Conservation (phyloP, 2,888 invertebrate species). For the Autographa gamma region DNA sequence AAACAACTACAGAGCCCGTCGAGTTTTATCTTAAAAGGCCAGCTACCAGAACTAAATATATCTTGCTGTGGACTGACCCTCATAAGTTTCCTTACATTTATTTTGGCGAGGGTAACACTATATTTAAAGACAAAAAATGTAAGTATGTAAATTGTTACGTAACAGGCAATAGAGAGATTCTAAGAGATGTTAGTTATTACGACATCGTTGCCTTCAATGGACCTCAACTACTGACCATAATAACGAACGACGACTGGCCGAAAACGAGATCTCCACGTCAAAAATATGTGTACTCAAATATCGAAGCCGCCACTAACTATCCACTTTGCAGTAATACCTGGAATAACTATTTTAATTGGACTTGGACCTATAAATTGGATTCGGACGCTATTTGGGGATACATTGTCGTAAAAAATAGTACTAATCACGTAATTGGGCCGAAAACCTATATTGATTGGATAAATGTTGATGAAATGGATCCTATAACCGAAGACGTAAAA, state of each 20-base stretch:
- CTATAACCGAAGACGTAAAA: conserved; percentile 57
- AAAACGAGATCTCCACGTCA: conserved; percentile 63
- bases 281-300: conserved; percentile 76
- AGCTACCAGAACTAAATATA: conserved; percentile 63
- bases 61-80: conserved; percentile 75
- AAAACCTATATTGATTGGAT: conserved; percentile 66
- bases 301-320: conserved; percentile 73
- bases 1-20: conserved; percentile 17
- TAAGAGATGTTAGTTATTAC: conserved; percentile 68
- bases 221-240: conserved; percentile 63
- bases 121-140: conserved; percentile 72
- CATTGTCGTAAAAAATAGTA: conserved; percentile 66
- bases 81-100: conserved; percentile 69
- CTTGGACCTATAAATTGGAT: conserved; percentile 79
- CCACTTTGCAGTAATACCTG: conserved; percentile 68
- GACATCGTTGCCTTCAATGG: conserved; percentile 76
- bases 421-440: conserved; percentile 70
- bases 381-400: conserved; percentile 78
- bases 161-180: conserved; percentile 66
- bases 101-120: conserved; percentile 68
- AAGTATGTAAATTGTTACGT: conserved; percentile 75
- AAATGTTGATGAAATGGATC: conserved; percentile 58
- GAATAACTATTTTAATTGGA: conserved; percentile 79
- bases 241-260: conserved; percentile 62
- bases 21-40: conserved; percentile 1